Percentiles rank a stretch among this genome's conserved stretches.
phyloP scores from a whole-genome alignment of 2,113 vertebrate genomes.

The Microcebus jonahi region DNA sequence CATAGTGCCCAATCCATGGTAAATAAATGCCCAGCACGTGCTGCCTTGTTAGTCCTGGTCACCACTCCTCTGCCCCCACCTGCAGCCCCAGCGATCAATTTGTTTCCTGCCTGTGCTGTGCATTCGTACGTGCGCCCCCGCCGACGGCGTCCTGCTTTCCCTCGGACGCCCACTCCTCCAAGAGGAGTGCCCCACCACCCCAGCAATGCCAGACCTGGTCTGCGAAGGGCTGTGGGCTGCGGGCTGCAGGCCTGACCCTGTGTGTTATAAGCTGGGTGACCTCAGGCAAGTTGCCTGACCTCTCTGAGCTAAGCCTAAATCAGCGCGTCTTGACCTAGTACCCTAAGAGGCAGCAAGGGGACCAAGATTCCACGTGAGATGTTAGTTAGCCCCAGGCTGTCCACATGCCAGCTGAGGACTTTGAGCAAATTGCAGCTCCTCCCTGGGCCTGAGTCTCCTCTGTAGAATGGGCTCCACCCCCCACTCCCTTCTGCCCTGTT shows the following conservation, averaged over 20 bases:
- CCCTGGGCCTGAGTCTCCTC: neutral
- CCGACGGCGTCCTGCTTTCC: fast-evolving
- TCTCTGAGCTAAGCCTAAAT: neutral
- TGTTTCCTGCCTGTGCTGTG: too few relatives aligned
- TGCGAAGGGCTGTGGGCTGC: neutral
- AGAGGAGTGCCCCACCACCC: neutral
- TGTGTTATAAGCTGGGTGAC: neutral
- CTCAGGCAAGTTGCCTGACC: neutral
- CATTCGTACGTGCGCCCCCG: fast-evolving
- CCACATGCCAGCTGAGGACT: neutral
- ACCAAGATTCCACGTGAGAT: neutral
- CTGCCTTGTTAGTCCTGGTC: neutral
- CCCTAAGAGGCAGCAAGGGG: neutral
- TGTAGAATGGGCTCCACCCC: neutral
- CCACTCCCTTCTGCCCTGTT: neutral
- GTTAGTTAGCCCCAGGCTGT: neutral
- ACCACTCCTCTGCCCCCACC: neutral
- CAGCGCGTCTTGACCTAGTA: neutral
- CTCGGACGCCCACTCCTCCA: neutral
- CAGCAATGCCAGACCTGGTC: fast-evolving
- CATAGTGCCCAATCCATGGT: neutral
- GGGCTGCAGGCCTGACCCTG: neutral
- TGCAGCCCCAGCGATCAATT: fast-evolving
- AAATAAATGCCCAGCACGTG: neutral
- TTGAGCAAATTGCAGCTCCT: neutral